Base-by-base conservation (phyloP, 2,888 invertebrate genomes). In the Clitarchus hookeri region DNA sequence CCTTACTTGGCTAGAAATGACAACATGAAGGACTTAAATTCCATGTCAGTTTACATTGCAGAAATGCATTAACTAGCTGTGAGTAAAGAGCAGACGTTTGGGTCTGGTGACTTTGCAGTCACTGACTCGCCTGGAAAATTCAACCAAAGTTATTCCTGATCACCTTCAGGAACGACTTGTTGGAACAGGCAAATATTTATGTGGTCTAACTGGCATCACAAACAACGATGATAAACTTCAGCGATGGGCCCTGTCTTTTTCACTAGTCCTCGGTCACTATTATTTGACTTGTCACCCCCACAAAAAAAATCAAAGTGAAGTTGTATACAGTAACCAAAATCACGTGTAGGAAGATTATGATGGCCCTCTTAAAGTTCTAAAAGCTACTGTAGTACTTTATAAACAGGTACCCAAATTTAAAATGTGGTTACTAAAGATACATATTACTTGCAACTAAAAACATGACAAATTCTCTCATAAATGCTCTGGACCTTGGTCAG, bases 121-220 rank as follows among this genome's bases (percentile, higher is more conserved):
- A 85, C 85, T 54, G 23, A 78, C 48, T 44, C 86, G 6, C 36
- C 19, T 19, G 85, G 44, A 44, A 27, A n/a, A 19, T 87, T 87
- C 65, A 87, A 86, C 78, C 84, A 87, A 65, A n/a, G 87, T 83
- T 65, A 77, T 86, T 78, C 86, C 86, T 83, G 87, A 87, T 79
- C 87, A 87, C 26, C 77, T 77, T 44, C 86, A 85, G 36, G 87
- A 87, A 44, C 86, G 86, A 36, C 80, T 87, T 23, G 83, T 53
- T 84, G 84, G 83, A 25, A 86, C 82, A 27, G 84, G 87, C 36
- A 87, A 87, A 48, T 83, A 65, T 19, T 78, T 26, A 83, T 79
- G 77, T 85, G 84, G 44, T 8, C 27, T 85, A 27, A 44, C 77
- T 19, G 85, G 85, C 19, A 85, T 85, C 44, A 79, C 84, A n/a